Percentiles rank a stretch among this genome's conserved stretches.
These are phyloP conservation scores for Lochmaea crataegi DNA, from an alignment of 2,888 invertebrate genomes.

Conservation along the genomic window DNA sequence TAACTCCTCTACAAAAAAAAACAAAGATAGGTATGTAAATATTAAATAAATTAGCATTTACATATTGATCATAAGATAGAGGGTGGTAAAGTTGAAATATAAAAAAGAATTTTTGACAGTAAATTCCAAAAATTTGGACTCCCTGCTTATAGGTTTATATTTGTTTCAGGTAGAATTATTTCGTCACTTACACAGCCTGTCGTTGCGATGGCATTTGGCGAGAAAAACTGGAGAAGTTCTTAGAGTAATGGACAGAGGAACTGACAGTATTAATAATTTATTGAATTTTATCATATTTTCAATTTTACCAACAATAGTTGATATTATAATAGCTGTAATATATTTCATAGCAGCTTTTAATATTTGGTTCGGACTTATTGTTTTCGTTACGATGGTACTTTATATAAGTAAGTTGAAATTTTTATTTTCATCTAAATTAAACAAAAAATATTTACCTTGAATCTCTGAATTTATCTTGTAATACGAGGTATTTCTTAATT, in stretches of 20 bases:
- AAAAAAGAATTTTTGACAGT: no score
- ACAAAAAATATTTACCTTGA: neutral
- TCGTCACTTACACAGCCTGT: constrained; percentile 88
- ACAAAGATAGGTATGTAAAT: neutral
- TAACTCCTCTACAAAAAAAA: no score
- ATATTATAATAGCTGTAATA: constrained; percentile 90
- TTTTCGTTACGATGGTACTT: constrained; percentile 91
- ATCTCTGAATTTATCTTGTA: no score
- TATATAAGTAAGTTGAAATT: constrained; percentile 82
- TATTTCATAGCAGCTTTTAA: constrained; percentile 92
- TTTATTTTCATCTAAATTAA: neutral
- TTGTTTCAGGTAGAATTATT: constrained; percentile 79
- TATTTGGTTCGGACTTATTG: constrained; percentile 94
- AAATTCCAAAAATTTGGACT: no score
- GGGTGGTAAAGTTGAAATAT: no score
- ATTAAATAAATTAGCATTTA: neutral
- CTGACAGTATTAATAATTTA: constrained; percentile 94
- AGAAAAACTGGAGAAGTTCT: constrained; percentile 98
- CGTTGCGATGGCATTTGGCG: constrained; percentile 93
- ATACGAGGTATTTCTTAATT: no score
- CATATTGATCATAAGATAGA: neutral
- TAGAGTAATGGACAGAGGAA: constrained; percentile 96
- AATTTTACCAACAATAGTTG: constrained; percentile 91
- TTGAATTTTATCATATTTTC: constrained; percentile 93
- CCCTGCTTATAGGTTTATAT: no score